Percentiles rank a stretch among this genome's conserved stretches.
Evolutionary conservation across 1,140 invertebrate genomes (phyloP).

Genomic region (Tetraneura akinire): DNA sequence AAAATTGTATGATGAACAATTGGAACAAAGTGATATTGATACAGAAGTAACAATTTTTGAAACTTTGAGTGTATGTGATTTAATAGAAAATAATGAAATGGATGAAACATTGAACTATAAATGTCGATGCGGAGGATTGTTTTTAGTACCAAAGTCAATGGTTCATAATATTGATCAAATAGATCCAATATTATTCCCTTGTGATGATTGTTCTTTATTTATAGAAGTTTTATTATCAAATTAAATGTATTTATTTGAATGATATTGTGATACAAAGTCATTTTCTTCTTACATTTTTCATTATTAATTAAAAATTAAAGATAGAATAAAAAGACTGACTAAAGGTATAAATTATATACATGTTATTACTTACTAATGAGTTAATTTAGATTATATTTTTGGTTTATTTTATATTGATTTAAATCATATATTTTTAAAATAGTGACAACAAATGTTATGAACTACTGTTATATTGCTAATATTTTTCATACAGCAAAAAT

Average conservation of each 20-base stretch:
- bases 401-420: too few relatives aligned
- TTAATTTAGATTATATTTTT: too few relatives aligned
- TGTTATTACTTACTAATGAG: too few relatives aligned
- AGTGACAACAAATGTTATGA: too few relatives aligned
- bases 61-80: constrained; percentile 32
- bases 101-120: constrained; percentile 19
- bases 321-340: too few relatives aligned
- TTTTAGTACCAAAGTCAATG: constrained; percentile 22
- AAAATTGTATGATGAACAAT: constrained; percentile 47
- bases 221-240: constrained; percentile 40
- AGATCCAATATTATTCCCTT: constrained; percentile 29
- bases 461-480: too few relatives aligned
- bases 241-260: not conserved
- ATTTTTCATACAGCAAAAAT: too few relatives aligned
- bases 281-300: too few relatives aligned
- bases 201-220: constrained; percentile 52
- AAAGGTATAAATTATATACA: too few relatives aligned
- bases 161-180: not conserved
- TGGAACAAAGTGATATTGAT: constrained; percentile 36
- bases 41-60: constrained; percentile 47
- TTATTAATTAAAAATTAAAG: too few relatives aligned
- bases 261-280: too few relatives aligned
- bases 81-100: constrained; percentile 10
- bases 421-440: too few relatives aligned
- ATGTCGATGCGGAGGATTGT: constrained; percentile 47